Percentiles rank a stretch among this genome's conserved stretches.
Conservation (phyloP, 2,797 vertebrate genomes). For the Crotalus adamanteus region DNA sequence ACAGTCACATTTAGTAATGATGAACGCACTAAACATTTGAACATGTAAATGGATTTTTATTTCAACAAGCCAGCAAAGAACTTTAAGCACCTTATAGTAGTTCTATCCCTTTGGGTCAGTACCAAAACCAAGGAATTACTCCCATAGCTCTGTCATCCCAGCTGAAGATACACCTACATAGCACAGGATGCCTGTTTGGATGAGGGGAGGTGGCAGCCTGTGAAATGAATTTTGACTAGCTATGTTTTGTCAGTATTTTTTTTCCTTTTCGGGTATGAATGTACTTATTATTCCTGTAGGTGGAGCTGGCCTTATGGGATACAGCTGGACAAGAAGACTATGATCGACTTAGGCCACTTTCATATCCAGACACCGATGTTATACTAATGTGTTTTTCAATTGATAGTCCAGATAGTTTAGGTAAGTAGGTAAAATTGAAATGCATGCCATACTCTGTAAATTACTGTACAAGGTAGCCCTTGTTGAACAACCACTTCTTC, state of each 20-base stretch:
- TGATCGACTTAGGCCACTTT: conserved; percentile 95
- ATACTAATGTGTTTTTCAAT: conserved; percentile 99
- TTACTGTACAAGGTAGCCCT: neutral
- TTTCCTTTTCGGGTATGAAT: conserved; percentile 16
- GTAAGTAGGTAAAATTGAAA: conserved; percentile 70
- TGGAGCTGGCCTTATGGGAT: conserved; percentile 97
- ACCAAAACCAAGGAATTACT: neutral
- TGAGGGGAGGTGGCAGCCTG: neutral
- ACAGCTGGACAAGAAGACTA: conserved; percentile 99
- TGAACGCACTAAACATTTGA: neutral
- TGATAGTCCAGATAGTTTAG: conserved; percentile 99
- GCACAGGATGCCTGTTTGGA: neutral
- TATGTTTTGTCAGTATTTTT: neutral
- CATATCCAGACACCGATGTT: conserved; percentile 97
- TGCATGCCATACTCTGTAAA: neutral
- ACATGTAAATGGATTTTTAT: neutral
- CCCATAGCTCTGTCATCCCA: neutral
- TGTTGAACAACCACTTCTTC: neutral
- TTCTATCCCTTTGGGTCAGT: neutral
- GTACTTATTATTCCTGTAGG: conserved; percentile 70
- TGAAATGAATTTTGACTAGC: neutral
- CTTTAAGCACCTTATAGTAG: neutral
- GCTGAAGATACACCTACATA: neutral
- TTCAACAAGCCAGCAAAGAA: neutral
- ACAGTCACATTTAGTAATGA: neutral